phyloP scores from a whole-genome alignment of 2,797 vertebrate species.

The Harpagifer antarcticus region DNA sequence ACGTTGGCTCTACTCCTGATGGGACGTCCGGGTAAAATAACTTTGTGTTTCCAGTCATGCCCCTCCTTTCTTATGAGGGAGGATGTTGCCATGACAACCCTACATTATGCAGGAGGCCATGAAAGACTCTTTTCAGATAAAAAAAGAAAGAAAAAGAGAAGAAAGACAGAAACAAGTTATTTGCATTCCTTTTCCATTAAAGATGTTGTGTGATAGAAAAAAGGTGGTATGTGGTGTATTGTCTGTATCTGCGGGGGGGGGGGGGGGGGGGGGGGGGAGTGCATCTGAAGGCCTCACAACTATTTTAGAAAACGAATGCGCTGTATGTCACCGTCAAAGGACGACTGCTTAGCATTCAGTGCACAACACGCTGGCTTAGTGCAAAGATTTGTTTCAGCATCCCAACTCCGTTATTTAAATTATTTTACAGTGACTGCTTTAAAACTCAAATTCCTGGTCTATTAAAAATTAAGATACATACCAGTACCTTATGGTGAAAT shows the following conservation, averaged over 20 bases:
- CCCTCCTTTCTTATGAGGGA: conserved; percentile 68
- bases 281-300: conserved; percentile 47
- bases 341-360: conserved; percentile 69
- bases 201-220: conserved; percentile 58
- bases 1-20: conserved; percentile 7
- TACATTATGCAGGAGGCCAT: conserved; percentile 75
- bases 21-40: conserved; percentile 53
- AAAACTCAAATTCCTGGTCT: background rate
- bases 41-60: conserved; percentile 50
- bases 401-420: conserved; percentile 7
- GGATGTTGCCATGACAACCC: conserved; percentile 72
- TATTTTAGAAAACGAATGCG: conserved; percentile 53
- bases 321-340: conserved; percentile 47
- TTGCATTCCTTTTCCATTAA: conserved; percentile 80
- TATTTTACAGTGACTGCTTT: background rate
- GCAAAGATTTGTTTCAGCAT: conserved; percentile 40
- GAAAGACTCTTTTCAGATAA: conserved; percentile 80
- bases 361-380: conserved; percentile 46
- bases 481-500: background rate
- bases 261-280: conserved; percentile 9
- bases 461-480: background rate
- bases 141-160: conserved; percentile 21
- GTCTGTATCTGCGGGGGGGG: conserved; percentile 38
- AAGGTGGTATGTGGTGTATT: conserved; percentile 55
- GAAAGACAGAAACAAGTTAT: conserved; percentile 71